phyloP scores from a whole-genome alignment of 2,113 vertebrate genomes.

The Zapornia atra region DNA sequence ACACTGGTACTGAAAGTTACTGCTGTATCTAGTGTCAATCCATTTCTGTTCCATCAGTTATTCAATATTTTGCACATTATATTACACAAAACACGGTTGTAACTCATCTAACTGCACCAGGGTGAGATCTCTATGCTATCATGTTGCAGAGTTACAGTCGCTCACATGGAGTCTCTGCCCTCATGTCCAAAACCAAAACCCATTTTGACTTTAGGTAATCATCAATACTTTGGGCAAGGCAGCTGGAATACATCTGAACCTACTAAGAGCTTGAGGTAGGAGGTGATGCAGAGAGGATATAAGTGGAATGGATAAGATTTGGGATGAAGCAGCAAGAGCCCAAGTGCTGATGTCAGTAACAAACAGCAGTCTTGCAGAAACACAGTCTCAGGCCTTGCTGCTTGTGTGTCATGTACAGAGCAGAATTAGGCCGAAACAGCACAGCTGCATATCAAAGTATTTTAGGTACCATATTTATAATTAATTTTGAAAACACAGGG shows the following conservation, averaged over 20 bases:
- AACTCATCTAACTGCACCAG: background rate
- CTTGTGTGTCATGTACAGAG: background rate
- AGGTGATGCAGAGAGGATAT: background rate
- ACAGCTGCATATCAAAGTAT: background rate
- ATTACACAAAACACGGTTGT: background rate
- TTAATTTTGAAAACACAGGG: background rate
- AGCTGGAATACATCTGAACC: background rate
- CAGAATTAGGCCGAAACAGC: background rate
- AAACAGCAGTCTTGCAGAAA: background rate
- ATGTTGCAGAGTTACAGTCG: background rate
- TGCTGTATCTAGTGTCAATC: background rate
- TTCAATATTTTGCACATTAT: background rate
- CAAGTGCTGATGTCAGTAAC: background rate
- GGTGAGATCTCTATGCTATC: background rate
- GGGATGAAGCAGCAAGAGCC: background rate
- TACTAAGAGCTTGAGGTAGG: background rate
- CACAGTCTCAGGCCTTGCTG: background rate
- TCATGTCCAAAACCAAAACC: background rate
- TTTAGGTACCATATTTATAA: background rate
- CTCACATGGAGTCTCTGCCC: background rate
- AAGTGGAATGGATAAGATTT: background rate
- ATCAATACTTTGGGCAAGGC: background rate
- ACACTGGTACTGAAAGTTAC: background rate
- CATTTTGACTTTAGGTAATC: background rate
- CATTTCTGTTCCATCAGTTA: background rate